Evolutionary conservation across 2,113 vertebrate genomes (phyloP).

Genomic region (Drymodes brunneopygia): DNA sequence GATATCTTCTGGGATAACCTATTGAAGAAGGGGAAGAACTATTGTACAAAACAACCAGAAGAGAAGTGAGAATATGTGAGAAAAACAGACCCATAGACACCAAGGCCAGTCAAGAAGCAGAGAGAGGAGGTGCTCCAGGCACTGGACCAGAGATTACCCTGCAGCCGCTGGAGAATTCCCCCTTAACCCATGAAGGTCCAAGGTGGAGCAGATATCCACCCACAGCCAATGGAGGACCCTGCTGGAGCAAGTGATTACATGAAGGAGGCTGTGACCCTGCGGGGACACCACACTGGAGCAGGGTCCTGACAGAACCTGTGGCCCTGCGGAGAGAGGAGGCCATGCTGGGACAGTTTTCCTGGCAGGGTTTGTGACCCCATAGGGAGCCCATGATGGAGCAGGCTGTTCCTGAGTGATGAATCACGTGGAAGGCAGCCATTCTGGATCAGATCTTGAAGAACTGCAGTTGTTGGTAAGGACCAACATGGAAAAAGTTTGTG

Average conservation of each 20-base stretch:
- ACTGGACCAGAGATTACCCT: background rate
- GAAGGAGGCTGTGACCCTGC: background rate
- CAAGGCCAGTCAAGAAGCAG: background rate
- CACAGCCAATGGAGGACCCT: rapidly evolving
- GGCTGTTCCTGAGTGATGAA: background rate
- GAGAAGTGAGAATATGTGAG: background rate
- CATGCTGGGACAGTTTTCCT: background rate
- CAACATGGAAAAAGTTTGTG: rapidly evolving
- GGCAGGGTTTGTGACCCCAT: rapidly evolving
- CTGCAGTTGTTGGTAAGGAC: rapidly evolving
- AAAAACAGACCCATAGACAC: background rate
- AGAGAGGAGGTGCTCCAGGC: rapidly evolving
- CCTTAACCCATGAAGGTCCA: background rate
- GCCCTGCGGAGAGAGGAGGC: rapidly evolving
- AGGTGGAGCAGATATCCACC: background rate
- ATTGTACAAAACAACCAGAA: background rate
- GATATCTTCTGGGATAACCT: background rate
- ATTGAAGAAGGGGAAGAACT: background rate
- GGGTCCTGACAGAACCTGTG: background rate
- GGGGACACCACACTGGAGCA: rapidly evolving
- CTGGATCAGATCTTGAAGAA: rapidly evolving
- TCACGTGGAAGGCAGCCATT: rapidly evolving
- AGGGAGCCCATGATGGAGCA: rapidly evolving
- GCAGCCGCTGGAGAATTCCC: rapidly evolving
- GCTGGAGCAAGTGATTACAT: rapidly evolving